Conservation (phyloP, 2,888 invertebrate genomes). For the Conistra vaccinii region DNA sequence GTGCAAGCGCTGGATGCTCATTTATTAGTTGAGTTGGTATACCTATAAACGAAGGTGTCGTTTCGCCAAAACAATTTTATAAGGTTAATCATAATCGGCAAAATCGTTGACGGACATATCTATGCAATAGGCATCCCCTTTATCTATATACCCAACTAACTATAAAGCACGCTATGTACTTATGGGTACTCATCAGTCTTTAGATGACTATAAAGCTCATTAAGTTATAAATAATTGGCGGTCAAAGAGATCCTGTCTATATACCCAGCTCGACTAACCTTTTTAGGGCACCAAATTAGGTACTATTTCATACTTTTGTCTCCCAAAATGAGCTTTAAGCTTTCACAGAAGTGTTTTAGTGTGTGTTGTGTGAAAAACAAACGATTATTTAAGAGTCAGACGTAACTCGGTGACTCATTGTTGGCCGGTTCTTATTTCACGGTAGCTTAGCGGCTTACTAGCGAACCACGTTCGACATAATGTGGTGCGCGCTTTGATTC, state of each 20-base stretch:
- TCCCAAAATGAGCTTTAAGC: constrained; percentile 30
- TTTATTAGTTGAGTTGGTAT: neutral
- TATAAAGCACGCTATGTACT: neutral
- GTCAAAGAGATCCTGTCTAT: too few relatives aligned
- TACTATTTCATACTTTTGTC: neutral
- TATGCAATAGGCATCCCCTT: neutral
- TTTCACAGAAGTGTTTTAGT: constrained; percentile 45
- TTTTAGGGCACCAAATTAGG: neutral
- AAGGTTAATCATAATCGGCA: neutral
- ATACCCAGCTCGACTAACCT: neutral
- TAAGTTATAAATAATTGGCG: neutral
- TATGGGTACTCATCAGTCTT: too few relatives aligned
- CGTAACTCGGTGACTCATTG: constrained; percentile 82
- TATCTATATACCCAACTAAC: neutral
- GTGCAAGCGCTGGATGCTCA: constrained; percentile 3
- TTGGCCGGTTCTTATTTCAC: constrained; percentile 85
- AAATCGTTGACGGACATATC: neutral
- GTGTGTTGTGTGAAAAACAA: constrained; percentile 62
- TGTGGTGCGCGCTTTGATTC: constrained; percentile 60
- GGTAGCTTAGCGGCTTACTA: constrained; percentile 79
- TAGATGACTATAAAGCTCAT: neutral
- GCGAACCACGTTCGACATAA: constrained; percentile 60
- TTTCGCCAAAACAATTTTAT: neutral
- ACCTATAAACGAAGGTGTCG: neutral
- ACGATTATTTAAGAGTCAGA: constrained; percentile 77